Percentiles rank a stretch among this genome's conserved stretches.
phyloP scores from a whole-genome alignment of 2,113 vertebrate genomes.

The Arenaria interpres region DNA sequence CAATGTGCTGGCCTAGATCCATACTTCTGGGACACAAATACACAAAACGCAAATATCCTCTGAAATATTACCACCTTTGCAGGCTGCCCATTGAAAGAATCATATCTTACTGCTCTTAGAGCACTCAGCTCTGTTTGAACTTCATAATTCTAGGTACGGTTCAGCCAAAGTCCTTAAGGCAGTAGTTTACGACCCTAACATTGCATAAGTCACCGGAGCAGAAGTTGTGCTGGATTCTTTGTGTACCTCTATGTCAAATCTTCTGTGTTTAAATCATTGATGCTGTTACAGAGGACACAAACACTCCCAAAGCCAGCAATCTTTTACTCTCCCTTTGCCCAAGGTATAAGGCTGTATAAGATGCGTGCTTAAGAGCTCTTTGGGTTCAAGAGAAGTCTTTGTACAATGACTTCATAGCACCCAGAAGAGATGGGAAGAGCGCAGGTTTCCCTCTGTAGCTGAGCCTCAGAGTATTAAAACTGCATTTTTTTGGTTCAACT shows the following conservation, averaged over 20 bases:
- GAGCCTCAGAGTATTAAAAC: not conserved
- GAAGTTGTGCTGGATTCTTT: not conserved
- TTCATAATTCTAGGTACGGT: not conserved
- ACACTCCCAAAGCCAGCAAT: not conserved
- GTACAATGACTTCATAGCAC: not conserved
- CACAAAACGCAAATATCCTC: not conserved
- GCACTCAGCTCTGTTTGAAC: not conserved
- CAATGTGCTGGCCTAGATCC: not conserved
- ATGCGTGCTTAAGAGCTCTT: not conserved
- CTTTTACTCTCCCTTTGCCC: not conserved
- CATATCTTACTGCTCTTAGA: not conserved
- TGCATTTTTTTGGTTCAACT: not conserved
- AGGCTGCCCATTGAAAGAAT: not conserved
- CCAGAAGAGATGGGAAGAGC: not conserved
- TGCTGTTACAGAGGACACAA: not conserved
- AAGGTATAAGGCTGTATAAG: not conserved
- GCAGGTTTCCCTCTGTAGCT: not conserved
- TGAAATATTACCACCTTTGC: not conserved
- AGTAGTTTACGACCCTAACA: not conserved
- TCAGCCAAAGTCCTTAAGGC: not conserved
- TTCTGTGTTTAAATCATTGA: not conserved
- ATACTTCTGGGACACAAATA: not conserved
- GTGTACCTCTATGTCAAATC: not conserved
- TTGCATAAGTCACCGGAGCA: not conserved
- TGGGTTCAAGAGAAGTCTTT: not conserved